Base-by-base conservation (phyloP, 2,888 invertebrate genomes). In the Pristionchus maxplancki region DNA sequence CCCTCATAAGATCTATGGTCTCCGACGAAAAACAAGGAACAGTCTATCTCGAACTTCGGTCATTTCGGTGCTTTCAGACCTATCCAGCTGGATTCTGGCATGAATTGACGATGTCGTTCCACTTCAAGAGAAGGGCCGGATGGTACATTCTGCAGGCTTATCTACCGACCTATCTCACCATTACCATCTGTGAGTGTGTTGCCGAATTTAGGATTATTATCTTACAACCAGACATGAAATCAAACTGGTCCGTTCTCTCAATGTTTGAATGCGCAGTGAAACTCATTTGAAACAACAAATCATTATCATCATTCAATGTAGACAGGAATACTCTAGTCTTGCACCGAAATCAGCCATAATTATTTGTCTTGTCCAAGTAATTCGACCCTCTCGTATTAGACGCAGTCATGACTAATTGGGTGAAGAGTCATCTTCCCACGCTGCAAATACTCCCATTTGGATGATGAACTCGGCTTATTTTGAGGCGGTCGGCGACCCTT, bases 21-120 rank as follows among this genome's bases (percentile, higher is more conserved):
- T 3, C 50, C 20, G 58, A 58, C 1, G 48, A 81, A 9, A 58
- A 34, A 20, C 20, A 58, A 58, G 58, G 58, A 6, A n/a, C n/a
- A n/a, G n/a, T n/a, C n/a, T n/a, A n/a, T n/a, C n/a, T 6, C 6
- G 24, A n/a, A n/a, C 44, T 34, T 74, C 78, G 15, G 4, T 5
- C 8, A 58, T n/a, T 6, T 58, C 58, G 24, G 9, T 58, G 8
- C 24, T 78, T 90, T 44, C 89, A 94, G 93, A 91, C 91, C 71
- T 94, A 94, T 90, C 94, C 94, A 3, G 94, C 94, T n/a, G 94
- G 94, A 20, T 92, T 90, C 84, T 94, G 94, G 94, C 94, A 94
- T 89, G 94, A 94, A 87, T 89, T 94, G 87, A 93, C 94, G 28
- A 94, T 94, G 94, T 91, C 90, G 82, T 94, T 94, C 87, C 93